These are phyloP conservation scores for Euwallacea similis DNA, from an alignment of 1,140 invertebrate species.

Conservation along the genomic window DNA sequence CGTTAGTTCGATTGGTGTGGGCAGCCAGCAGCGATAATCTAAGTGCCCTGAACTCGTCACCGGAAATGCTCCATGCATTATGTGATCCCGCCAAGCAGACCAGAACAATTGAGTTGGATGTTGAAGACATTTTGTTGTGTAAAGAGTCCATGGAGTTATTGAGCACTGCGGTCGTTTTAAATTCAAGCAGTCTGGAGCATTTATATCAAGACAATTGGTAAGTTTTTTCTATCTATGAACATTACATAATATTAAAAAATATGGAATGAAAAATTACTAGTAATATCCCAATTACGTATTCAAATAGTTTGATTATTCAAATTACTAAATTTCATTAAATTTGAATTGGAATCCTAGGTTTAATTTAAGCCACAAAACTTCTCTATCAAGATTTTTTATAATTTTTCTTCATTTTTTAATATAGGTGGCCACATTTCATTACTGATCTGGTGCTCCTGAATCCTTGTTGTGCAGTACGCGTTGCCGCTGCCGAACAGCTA, in stretches of 20 bases:
- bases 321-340: background rate
- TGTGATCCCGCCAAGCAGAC: constrained; percentile 58
- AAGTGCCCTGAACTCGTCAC: constrained; percentile 65
- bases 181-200: constrained; percentile 77
- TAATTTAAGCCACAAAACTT: too few species aligned
- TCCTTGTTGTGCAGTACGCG: constrained; percentile 69
- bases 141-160: constrained; percentile 91
- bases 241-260: background rate
- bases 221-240: background rate
- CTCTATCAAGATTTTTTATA: too few species aligned
- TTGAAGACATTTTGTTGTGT: constrained; percentile 70
- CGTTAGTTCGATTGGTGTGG: constrained; percentile 77
- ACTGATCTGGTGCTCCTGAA: constrained; percentile 86
- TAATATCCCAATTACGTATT: too few species aligned
- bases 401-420: background rate
- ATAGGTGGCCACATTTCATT: constrained; percentile 85
- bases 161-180: constrained; percentile 84
- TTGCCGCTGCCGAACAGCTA: constrained; percentile 80
- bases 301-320: too few species aligned
- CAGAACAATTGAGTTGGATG: constrained; percentile 55
- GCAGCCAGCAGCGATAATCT: constrained; percentile 73
- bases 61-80: constrained; percentile 65
- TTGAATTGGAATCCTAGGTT: background rate
- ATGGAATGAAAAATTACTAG: background rate
- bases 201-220: constrained; percentile 67